Evolutionary conservation across 2,888 invertebrate genomes (phyloP), one percentile per base, ranked within the genome.

Genomic region (Thalpophila matura): DNA sequence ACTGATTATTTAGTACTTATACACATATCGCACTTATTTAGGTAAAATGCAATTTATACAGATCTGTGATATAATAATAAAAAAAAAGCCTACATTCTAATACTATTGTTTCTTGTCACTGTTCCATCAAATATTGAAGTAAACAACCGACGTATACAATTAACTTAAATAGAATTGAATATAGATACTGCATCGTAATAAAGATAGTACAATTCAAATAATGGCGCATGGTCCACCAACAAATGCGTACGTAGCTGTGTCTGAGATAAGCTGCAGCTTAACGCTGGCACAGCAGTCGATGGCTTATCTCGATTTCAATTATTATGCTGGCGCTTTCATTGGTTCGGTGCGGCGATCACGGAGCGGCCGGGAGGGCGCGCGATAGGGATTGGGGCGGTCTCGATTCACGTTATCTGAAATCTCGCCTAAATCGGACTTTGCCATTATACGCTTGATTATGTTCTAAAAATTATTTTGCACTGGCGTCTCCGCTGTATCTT

Each of bases 291-390:
- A 89, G 91, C 92, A 92, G 88, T 89, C 89, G 90, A 90, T 89
- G 93, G 90, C 91, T 93, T 94, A 94, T 94, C 94, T 92, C 90
- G 91, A 93, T 92, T 94, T 93, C 94, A 94, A 94, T 94, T 94
- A 94, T 92, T 89, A 92, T 90, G 89, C 91, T 91, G 86, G 85
- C 90, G 89, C 89, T 91, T 92, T 89, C 93, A 93, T 93, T 93
- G 91, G 93, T 85, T 86, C 87, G 74, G 79, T 82, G 86, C 83
- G 85, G 85, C 83, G 84, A 85, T 82, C 84, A 83, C 83, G 66
- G 64, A 71, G 64, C 64, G 70, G 74, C 74, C 72, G 80, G 85
- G 74, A 79, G 87, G 86, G 85, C 81, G 80, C 82, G 77, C 77
- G 81, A 81, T 79, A 77, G 82, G 88, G 87, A 87, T 87, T 87